phyloP scores from a whole-genome alignment of 2,797 vertebrate genomes.

The Sebastes aleutianus region DNA sequence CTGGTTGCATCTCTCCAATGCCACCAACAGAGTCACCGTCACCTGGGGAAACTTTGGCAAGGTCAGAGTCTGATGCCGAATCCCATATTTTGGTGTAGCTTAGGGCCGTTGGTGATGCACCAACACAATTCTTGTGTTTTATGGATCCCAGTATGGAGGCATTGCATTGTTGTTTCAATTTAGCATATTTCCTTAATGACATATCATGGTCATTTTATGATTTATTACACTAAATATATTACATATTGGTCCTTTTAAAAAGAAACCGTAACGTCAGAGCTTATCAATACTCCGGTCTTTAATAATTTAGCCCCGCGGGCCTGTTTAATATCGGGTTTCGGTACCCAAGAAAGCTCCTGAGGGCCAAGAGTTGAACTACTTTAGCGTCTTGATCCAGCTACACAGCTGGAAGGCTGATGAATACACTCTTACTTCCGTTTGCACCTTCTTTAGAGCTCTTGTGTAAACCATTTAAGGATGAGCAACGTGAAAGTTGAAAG shows the following conservation, averaged over 20 bases:
- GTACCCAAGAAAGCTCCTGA: not conserved
- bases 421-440: not conserved
- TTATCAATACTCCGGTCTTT: not conserved
- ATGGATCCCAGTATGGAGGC: not conserved
- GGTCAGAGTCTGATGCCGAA: constrained; percentile 75
- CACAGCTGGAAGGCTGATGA: constrained; percentile 14
- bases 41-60: constrained; percentile 99
- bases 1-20: constrained; percentile 95
- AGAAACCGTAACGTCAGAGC: too few species aligned
- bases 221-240: too few species aligned
- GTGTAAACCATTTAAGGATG: not conserved
- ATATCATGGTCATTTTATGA: too few species aligned
- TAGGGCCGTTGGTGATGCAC: not conserved
- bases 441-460: not conserved
- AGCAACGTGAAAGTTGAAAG: not conserved
- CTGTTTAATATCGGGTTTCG: not conserved
- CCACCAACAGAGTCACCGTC: constrained; percentile 93
- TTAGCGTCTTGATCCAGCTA: constrained; percentile 7
- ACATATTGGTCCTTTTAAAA: too few species aligned
- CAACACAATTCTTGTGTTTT: not conserved
- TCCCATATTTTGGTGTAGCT: not conserved
- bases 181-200: too few species aligned
- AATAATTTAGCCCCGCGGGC: not conserved
- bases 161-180: too few species aligned
- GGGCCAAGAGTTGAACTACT: not conserved